Percentiles rank a stretch among this genome's conserved stretches.
These are phyloP conservation scores for Manacus vitellinus DNA, from an alignment of 2,113 vertebrate genomes.

Conservation along the genomic window DNA sequence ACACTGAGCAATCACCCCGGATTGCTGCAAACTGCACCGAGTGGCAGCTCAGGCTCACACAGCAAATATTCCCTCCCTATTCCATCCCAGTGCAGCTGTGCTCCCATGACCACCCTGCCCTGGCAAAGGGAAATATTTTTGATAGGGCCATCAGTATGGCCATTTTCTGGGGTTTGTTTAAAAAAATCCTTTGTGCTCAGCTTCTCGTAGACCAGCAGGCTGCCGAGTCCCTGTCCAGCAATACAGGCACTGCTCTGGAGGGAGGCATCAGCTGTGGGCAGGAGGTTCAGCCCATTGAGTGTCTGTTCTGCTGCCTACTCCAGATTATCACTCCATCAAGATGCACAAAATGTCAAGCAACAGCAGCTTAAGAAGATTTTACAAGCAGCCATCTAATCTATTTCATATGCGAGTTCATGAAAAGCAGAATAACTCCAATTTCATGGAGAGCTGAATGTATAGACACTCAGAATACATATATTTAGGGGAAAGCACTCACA, in stretches of 20 bases:
- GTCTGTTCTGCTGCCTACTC: not conserved
- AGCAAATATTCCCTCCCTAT: rapidly evolving
- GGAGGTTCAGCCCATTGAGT: not conserved
- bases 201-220: not conserved
- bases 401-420: not conserved
- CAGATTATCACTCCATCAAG: not conserved
- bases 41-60: not conserved
- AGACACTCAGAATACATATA: not conserved
- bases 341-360: not conserved
- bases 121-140: not conserved
- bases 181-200: not conserved
- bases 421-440: not conserved
- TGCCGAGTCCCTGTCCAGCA: rapidly evolving
- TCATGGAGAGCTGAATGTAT: not conserved
- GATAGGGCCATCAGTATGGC: rapidly evolving
- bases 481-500: not conserved
- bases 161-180: not conserved
- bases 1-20: rapidly evolving
- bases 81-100: rapidly evolving
- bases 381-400: not conserved
- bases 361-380: not conserved
- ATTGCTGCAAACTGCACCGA: not conserved
- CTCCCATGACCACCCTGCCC: rapidly evolving
- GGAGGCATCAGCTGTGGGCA: not conserved
- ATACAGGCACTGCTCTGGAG: not conserved